A percentile compares a stretch with the other conserved stretches of the same genome.
Conservation (phyloP, 2,113 vertebrate species). For the Greenwoodochromis staneri region DNA sequence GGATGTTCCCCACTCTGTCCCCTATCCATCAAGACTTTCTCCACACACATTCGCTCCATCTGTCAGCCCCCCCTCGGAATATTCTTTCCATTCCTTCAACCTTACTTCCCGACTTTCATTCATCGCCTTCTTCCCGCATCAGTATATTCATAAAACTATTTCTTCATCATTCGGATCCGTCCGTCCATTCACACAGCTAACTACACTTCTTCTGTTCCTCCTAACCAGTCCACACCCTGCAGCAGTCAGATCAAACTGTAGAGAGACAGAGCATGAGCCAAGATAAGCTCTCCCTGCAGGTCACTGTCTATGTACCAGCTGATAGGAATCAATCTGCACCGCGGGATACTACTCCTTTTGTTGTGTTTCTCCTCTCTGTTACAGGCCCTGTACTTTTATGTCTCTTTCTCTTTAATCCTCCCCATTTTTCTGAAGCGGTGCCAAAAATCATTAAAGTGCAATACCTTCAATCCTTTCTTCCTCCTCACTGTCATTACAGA, state of each 20-base stretch:
- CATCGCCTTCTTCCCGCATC: neutral
- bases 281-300: constrained; percentile 63
- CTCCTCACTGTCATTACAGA: neutral
- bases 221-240: constrained; percentile 22
- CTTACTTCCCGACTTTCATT: neutral
- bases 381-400: constrained; percentile 35
- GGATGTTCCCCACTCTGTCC: constrained; percentile 8
- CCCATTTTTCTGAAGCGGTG: neutral
- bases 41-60: neutral
- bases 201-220: constrained; percentile 1
- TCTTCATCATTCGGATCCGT: neutral
- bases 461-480: neutral
- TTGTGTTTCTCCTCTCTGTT: constrained; percentile 33
- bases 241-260: constrained; percentile 56
- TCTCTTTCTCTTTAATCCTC: constrained; percentile 22
- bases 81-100: neutral
- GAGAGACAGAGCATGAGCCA: constrained; percentile 48
- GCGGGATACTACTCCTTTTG: constrained; percentile 49
- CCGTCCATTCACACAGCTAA: neutral
- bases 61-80: neutral
- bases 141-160: neutral
- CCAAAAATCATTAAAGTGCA: constrained; percentile 26
- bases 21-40: constrained; percentile 20
- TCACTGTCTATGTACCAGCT: constrained; percentile 62
- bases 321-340: constrained; percentile 66